Evolutionary conservation across 2,797 vertebrate genomes (phyloP), one percentile per base, ranked within the genome.

Genomic region (Staurois parvus): DNA sequence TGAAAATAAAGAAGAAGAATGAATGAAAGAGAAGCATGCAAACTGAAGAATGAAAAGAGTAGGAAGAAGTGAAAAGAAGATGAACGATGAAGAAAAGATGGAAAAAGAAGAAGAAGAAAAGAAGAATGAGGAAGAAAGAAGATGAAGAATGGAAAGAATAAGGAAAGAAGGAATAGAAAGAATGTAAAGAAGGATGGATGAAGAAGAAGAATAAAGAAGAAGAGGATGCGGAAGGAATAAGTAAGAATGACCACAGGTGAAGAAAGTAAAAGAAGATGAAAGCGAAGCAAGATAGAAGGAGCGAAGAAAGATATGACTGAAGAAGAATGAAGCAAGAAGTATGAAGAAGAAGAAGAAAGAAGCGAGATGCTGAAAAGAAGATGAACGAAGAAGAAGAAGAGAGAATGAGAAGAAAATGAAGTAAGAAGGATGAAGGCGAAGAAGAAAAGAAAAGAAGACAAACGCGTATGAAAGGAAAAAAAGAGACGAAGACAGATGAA

Each of bases 281-380:
- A 1, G 34, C 12, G 26, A 2, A 0, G 1, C 0, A 5, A 5
- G 10, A 10, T 8, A 29, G 1, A 1, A 11, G 0, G 12, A 0
- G 2, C 10, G 48, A 24, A 6, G 28, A 0, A 0, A 15, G 26
- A 6, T 6, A 6, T 0, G 26, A 42, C 13, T 9, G 1, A 1
- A 5, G 24, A 5, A 13, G 15, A 28, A 15, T 9, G 1, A 6
- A 21, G 2, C n/a, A n/a, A n/a, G n/a, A n/a, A n/a, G n/a, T n/a
- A n/a, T n/a, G n/a, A n/a, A n/a, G n/a, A n/a, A n/a, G 0, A 17
- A 12, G 4, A 5, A 6, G 19, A 1, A 11, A 0, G 5, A 7
- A 2, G 10, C 10, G 52, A 59, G 30, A 6, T 1, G n/a, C 32
- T 19, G 42, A 40, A 73, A 37, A 34, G 10, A 2, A 7, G 8